Conservation (phyloP, 2,888 invertebrate genomes). For the Plebejus argus region DNA sequence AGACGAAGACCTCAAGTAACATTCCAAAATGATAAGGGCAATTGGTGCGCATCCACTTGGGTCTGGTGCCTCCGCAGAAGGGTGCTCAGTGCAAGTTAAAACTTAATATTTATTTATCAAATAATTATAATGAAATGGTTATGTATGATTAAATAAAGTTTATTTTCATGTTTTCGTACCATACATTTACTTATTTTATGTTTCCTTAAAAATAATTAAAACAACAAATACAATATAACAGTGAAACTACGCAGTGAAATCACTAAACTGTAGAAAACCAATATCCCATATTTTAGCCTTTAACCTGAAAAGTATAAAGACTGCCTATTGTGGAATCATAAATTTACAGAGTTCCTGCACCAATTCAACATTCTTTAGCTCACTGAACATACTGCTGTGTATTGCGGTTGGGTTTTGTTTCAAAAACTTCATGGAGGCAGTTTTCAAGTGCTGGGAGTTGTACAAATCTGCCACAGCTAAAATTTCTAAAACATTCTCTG, state of each 20-base stretch:
- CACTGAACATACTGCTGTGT: slow-evolving; percentile 54
- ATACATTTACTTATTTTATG: slow-evolving; percentile 43
- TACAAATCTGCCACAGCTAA: slow-evolving; percentile 63
- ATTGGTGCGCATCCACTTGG: slow-evolving; percentile 40
- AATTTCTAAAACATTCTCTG: slow-evolving; percentile 64
- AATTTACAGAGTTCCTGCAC: slow-evolving; percentile 61
- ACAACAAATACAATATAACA: slow-evolving; percentile 32
- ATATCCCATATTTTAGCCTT: not conserved
- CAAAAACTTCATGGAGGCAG: slow-evolving; percentile 60
- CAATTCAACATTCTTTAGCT: slow-evolving; percentile 60
- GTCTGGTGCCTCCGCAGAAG: slow-evolving; percentile 37
- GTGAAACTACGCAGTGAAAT: not conserved
- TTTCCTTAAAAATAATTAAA: slow-evolving; percentile 31
- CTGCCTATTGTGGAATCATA: slow-evolving; percentile 45
- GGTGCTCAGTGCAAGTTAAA: slow-evolving; percentile 42
- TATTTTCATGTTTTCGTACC: slow-evolving; percentile 76
- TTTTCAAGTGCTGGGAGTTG: slow-evolving; percentile 60
- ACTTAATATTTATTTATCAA: slow-evolving; percentile 61
- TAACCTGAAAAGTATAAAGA: not conserved
- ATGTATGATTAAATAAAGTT: slow-evolving; percentile 75
- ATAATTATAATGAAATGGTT: slow-evolving; percentile 59
- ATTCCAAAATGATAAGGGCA: slow-evolving; percentile 70
- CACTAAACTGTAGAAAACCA: not conserved
- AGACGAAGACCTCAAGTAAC: slow-evolving; percentile 76
- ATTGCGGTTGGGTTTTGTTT: slow-evolving; percentile 58